Base-by-base conservation (phyloP, 1,140 invertebrate species). In the Episyrphus balteatus region DNA sequence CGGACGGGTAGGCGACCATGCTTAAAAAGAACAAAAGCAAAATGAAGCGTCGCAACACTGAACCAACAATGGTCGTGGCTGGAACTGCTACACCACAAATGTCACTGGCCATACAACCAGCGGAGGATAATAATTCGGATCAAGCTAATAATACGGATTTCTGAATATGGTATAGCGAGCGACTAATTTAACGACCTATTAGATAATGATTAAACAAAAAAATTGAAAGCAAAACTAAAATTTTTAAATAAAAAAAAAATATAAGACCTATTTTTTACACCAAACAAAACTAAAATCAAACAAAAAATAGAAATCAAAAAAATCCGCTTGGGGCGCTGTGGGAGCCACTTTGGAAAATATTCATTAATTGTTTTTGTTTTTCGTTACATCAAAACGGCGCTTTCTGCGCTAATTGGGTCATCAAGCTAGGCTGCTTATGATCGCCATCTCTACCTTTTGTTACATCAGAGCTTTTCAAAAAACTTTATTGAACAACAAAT, bases 41-140 rank as follows among this genome's bases (percentile, higher is more conserved):
- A 79, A 92, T 94, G 78, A 92, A 91, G 75, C 77, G 90, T 50
- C 81, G 90, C 62, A 92, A 94, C 73, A 93, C 91, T 50, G 87
- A 90, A 75, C 86, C 92, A 49, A 83, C 82, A 49, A 93, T 93
- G 71, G 79, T 86, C 44, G 80, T 84, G 37, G 83, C 58, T 14
- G 61, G 60, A 32, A 51, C 85, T 7, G 75, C 83, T 69, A 59
- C 67, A 18, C 59, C 67, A 10, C 73, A 72, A 53, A 67, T 76
- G 46, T 70, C 75, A 34, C 71, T 79, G 52, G 70, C 76, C 54
- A 68, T 74, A 46, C 71, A 75, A 36, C 62, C 75, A 8, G 58
- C 66, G 36, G 62, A 72, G 56, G 61, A 70, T 58, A 71, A 70
- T 50, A 66, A 66, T 51, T 55, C 68, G 50, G 55, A 60, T 43